phyloP scores from a whole-genome alignment of 2,888 invertebrate species.

The Ceraclea dissimilis region DNA sequence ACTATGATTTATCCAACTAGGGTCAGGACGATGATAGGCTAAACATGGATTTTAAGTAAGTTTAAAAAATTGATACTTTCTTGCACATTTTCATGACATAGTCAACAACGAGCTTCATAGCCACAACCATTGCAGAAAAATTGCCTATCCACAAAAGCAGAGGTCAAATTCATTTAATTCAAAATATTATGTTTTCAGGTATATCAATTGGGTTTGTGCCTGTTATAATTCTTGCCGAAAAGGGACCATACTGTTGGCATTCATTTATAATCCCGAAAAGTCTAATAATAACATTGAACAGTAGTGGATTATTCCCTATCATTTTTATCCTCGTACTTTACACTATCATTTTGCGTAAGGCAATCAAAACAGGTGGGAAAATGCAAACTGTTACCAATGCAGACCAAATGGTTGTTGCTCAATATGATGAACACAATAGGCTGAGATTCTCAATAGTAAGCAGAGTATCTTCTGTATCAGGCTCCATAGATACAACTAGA shows the following conservation, averaged over 20 bases:
- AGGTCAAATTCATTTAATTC: too few relatives aligned
- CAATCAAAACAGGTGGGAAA: constrained; percentile 48
- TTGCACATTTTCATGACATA: too few relatives aligned
- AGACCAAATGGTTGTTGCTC: background rate
- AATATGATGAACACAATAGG: background rate
- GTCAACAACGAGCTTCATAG: too few relatives aligned
- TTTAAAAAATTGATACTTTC: too few relatives aligned
- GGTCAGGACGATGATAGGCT: background rate
- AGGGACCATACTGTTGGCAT: constrained; percentile 30
- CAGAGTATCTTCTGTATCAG: background rate
- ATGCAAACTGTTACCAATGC: constrained; percentile 28
- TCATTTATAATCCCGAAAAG: too few relatives aligned
- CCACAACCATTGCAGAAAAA: too few relatives aligned
- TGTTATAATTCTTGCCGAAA: constrained; percentile 38
- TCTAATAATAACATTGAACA: too few relatives aligned
- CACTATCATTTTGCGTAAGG: constrained; percentile 50
- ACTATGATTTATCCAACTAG: background rate
- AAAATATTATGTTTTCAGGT: constrained; percentile 49
- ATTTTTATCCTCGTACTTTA: constrained; percentile 43
- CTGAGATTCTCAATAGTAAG: background rate
- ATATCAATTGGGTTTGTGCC: constrained; percentile 50
- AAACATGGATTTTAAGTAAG: background rate
- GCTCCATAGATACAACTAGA: too few relatives aligned
- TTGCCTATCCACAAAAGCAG: too few relatives aligned
- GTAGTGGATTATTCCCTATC: constrained; percentile 50